Evolutionary conservation across 2,797 vertebrate species (phyloP), one percentile per base, ranked within the genome.

Genomic region (Aldrovandia affinis): DNA sequence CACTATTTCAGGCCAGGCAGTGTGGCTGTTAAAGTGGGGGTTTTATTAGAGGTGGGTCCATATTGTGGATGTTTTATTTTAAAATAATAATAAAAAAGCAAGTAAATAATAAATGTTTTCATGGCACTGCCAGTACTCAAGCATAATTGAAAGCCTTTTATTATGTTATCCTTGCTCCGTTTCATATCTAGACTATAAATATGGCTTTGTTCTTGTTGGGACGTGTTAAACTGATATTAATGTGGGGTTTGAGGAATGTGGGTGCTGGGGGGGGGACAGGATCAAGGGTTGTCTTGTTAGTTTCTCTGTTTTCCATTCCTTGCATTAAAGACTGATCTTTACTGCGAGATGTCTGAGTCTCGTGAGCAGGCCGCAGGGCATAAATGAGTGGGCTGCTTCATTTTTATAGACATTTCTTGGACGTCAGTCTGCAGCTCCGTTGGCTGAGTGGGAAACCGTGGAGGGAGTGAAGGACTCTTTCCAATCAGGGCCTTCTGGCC

Each of bases 401-500:
- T 20, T 1, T 12, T 50, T 33, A 30, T 68, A 12, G 10, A 68
- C 28, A n/a, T 28, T 63, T 28, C 9, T 30, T 7, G n/a, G 57
- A 22, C n/a, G 20, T 63, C 28, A 8, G 61, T n/a, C 10, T 63
- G 61, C 4, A 8, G 9, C 10, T 25, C n/a, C 6, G n/a, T 9
- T 25, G 52, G 25, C 25, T 44, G 73, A 18, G 42, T 73, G 70
- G 68, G 81, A 39, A 33, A 84, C 70, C 54, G 83, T 36, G 39
- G 80, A 73, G 81, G 65, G 3, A 33, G 28, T 1, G 42, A 84
- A 63, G 79, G 36, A 52, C 88, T 90, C 89, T 87, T 91, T 91
- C 84, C 92, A 92, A 94, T 93, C 92, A 93, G 89, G 52, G 78
- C 84, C 86, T 88, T 87, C 81, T 85, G 86, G 84, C 30, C 28